phyloP scores from a whole-genome alignment of 1,140 invertebrate genomes.

The Drosophila neocordata region DNA sequence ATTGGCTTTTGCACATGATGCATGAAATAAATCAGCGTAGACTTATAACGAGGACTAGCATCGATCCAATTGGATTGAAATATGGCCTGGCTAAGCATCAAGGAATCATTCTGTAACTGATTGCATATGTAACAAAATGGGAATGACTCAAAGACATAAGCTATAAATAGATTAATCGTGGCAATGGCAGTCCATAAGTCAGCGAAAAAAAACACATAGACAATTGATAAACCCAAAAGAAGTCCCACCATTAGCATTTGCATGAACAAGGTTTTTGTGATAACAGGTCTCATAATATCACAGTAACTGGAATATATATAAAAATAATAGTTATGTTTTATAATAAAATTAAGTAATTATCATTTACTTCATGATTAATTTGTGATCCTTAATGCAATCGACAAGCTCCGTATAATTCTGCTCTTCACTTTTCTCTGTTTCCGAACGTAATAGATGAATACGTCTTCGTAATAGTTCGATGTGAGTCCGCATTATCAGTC shows the following conservation, averaged over 20 bases:
- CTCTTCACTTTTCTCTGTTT: constrained; percentile 22
- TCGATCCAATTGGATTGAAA: constrained; percentile 44
- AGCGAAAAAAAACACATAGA: constrained; percentile 33
- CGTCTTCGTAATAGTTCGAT: constrained; percentile 7
- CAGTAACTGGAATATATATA: constrained; percentile 13
- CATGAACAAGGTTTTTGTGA: constrained; percentile 38
- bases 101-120: constrained; percentile 16
- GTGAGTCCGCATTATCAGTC: constrained; percentile 28
- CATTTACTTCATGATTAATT: constrained; percentile 30
- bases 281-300: constrained; percentile 31
- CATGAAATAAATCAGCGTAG: constrained; percentile 33
- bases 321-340: not conserved
- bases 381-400: constrained; percentile 35
- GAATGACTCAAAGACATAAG: constrained; percentile 30
- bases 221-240: constrained; percentile 24
- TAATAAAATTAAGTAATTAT: too few species aligned
- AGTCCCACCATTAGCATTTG: constrained; percentile 33
- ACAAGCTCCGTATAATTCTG: constrained; percentile 27
- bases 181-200: constrained; percentile 18
- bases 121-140: constrained; percentile 45
- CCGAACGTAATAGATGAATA: constrained; percentile 10
- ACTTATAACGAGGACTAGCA: constrained; percentile 23
- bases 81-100: not conserved
- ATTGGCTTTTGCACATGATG: constrained; percentile 37
- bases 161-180: constrained; percentile 12